Evolutionary conservation across 2,797 vertebrate species (phyloP).

Genomic region (Sciaenops ocellatus): DNA sequence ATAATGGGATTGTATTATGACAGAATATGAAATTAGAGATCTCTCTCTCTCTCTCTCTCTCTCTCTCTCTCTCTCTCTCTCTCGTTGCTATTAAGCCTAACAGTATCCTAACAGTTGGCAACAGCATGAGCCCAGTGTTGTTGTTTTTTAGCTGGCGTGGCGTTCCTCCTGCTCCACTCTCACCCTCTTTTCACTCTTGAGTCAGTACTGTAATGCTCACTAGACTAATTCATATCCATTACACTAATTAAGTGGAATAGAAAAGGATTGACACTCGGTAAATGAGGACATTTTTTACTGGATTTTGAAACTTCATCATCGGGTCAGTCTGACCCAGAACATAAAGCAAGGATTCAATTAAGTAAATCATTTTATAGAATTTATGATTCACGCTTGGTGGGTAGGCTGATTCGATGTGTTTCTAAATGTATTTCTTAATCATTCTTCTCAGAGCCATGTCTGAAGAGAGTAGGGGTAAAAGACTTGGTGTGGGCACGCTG

Average conservation of each 20-base stretch:
- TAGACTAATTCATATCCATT: conserved; percentile 21
- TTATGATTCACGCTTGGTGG: neutral
- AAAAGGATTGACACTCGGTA: neutral
- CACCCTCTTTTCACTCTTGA: neutral
- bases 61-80: neutral
- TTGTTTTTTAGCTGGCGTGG: neutral
- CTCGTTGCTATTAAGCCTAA: neutral
- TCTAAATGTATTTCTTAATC: conserved; percentile 28
- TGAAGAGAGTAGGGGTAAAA: conserved; percentile 25
- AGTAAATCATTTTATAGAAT: neutral
- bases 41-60: neutral
- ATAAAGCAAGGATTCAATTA: conserved; percentile 8
- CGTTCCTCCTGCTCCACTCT: neutral
- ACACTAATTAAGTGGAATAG: conserved; percentile 5
- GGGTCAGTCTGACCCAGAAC: conserved; percentile 4
- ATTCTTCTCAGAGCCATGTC: conserved; percentile 23
- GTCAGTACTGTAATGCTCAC: conserved; percentile 1
- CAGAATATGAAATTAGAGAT: neutral
- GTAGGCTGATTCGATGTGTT: conserved; percentile 19
- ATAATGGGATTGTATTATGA: neutral
- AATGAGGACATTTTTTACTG: conserved; percentile 12
- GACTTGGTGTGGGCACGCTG: conserved; percentile 28
- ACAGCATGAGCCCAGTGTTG: neutral
- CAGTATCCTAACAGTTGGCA: neutral
- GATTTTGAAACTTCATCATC: conserved; percentile 6